Base-by-base conservation (phyloP, 30 jellyfish, hydroid and myxozoan genomes). In the Hydractinia symbiolongicarpus region DNA sequence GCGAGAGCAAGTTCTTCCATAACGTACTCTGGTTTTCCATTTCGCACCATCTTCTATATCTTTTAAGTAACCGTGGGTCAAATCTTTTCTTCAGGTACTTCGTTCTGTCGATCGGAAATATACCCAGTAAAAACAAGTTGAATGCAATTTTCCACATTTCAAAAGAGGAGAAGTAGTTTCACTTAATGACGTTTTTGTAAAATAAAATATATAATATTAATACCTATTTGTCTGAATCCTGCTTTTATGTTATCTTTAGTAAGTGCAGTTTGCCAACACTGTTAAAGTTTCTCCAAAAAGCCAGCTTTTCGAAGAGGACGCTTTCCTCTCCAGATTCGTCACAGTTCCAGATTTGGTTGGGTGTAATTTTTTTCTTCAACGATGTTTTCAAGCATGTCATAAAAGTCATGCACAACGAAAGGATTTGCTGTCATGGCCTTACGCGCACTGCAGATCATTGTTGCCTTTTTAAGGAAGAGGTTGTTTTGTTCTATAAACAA, bases 391-490 rank as follows among this genome's bases (percentile, higher is more conserved):
- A 30, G 44, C 44, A 30, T 30, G 19, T 58, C 69, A 58, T 11
- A 58, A 58, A 58, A 58, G 19, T 58, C 86, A 49, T 60, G 64
- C 7, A 79, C 64, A n/a, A 79, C 67, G 84, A 58, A 79, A 21
- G 89, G 89, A 57, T 81, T 81, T 5, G 79, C 77, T 49, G 89
- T 81, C 49, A 79, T 86, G 13, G 89, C 66, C 55, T 81, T 81
- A 8, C 89, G 15, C 9, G 89, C 79, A 16, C 52, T 13, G 78
- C 86, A 68, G 19, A 54, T 81, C 89, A 81, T 68, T 19, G 53
- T 44, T 7, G 85, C 89, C 49, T 81, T 81, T 53, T 81, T 50
- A 1, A 54, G n/a, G 55, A 61, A 73, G 50, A 70, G 71, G 4
- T 44, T 68, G 21, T 50, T 81, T 53, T 58, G n/a, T 50, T 52